Conservation (phyloP, 1,140 invertebrate genomes). For the Dermatophagoides farinae region DNA sequence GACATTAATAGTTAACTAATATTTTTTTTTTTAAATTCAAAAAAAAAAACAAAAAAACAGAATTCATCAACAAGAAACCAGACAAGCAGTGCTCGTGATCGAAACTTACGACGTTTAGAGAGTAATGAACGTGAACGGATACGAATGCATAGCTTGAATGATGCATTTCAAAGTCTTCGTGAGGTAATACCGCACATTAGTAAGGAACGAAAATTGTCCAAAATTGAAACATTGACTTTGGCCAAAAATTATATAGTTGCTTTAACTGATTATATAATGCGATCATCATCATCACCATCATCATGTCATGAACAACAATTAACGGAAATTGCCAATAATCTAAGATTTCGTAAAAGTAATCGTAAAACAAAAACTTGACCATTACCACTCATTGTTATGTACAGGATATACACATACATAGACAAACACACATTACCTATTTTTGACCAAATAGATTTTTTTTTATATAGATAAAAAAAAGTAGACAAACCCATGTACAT, state of each 20-base stretch:
- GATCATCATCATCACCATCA: background rate
- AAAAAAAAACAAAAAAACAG: constrained; percentile 31
- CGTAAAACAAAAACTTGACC: background rate
- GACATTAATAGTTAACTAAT: too few species aligned
- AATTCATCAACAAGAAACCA: constrained; percentile 35
- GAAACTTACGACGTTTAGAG: constrained; percentile 55
- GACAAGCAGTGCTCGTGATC: too few species aligned
- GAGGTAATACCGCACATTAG: constrained; percentile 71
- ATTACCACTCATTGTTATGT: too few species aligned
- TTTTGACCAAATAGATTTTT: background rate
- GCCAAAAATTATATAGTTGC: constrained; percentile 80
- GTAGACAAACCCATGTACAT: background rate
- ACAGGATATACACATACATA: background rate
- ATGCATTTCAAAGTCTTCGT: constrained; percentile 62
- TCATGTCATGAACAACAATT: background rate
- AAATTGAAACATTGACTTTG: constrained; percentile 65
- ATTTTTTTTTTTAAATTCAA: too few species aligned
- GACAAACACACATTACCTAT: background rate
- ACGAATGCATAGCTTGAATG: constrained; percentile 69
- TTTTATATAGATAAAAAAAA: too few species aligned
- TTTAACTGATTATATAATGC: constrained; percentile 24
- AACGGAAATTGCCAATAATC: too few species aligned
- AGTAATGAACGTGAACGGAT: constrained; percentile 67
- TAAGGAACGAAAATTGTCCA: constrained; percentile 49
- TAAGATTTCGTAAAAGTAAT: too few species aligned